Evolutionary conservation across 2,888 invertebrate genomes (phyloP).

Genomic region (Aleiodes alternator): DNA sequence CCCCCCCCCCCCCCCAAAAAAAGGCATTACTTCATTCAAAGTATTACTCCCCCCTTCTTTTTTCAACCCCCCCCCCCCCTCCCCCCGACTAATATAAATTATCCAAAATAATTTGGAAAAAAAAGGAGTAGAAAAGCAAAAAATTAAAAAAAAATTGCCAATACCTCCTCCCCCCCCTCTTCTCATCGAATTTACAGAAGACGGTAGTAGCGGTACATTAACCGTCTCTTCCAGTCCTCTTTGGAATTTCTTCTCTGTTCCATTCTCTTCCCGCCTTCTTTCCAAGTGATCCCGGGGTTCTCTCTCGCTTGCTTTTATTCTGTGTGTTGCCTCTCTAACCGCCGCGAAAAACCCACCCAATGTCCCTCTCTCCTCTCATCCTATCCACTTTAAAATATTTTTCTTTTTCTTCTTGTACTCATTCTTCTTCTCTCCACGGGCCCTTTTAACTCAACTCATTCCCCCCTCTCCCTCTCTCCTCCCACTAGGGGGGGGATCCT

Average conservation of each 20-base stretch:
- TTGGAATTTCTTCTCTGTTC: conserved; percentile 51
- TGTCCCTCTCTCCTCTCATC: conserved; percentile 38
- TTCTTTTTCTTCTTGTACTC: conserved; percentile 6
- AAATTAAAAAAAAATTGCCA: not conserved
- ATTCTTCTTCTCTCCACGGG: conserved; percentile 16
- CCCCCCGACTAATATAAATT: too few relatives aligned
- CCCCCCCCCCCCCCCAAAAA: not conserved
- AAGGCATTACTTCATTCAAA: not conserved
- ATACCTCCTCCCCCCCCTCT: not conserved
- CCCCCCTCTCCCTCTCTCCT: not conserved
- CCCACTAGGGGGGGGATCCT: too few relatives aligned
- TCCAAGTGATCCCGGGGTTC: conserved; percentile 24
- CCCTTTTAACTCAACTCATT: not conserved
- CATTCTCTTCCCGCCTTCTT: conserved; percentile 46
- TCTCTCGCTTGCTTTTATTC: conserved; percentile 6
- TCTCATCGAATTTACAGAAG: conserved; percentile 32
- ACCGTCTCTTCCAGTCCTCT: conserved; percentile 54
- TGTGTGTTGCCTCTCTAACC: not conserved
- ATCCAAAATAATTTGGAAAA: conserved; percentile 15
- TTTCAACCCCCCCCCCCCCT: too few relatives aligned
- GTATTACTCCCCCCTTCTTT: too few relatives aligned
- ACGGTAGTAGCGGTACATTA: conserved; percentile 59
- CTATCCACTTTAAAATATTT: conserved; percentile 11
- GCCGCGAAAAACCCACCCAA: conserved; percentile 37
- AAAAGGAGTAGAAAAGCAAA: not conserved